Evolutionary conservation across 2,888 invertebrate genomes (phyloP).

Genomic region (Cepaea hortensis): DNA sequence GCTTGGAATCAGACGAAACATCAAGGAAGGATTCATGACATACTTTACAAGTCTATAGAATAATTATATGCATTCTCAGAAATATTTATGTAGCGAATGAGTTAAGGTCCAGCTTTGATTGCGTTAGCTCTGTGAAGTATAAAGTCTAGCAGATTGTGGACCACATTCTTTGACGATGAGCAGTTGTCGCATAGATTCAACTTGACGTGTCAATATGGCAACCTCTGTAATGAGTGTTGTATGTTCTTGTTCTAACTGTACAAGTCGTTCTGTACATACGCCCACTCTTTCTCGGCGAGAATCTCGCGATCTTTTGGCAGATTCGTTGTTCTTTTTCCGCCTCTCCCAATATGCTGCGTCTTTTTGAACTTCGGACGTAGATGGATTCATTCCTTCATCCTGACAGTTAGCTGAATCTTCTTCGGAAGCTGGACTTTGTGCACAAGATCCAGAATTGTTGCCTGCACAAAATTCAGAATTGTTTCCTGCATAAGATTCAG

Average conservation of each 20-base stretch:
- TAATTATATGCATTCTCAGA: too few species aligned
- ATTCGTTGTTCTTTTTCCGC: constrained; percentile 69
- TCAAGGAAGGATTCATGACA: too few species aligned
- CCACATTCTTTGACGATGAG: too few species aligned
- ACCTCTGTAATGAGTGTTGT: constrained; percentile 67
- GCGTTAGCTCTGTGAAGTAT: too few species aligned
- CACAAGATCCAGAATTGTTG: background rate
- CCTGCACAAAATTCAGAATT: background rate
- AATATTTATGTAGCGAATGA: too few species aligned
- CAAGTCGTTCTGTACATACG: constrained; percentile 67
- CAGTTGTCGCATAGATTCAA: constrained; percentile 40
- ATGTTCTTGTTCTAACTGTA: constrained; percentile 69
- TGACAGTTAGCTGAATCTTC: background rate
- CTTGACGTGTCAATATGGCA: constrained; percentile 67
- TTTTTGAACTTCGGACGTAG: constrained; percentile 61
- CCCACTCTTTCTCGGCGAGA: constrained; percentile 64
- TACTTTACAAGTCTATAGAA: too few species aligned
- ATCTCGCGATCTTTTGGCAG: constrained; percentile 69
- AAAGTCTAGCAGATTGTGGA: too few species aligned
- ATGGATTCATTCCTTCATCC: background rate
- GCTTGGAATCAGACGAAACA: too few species aligned
- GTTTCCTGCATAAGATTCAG: background rate
- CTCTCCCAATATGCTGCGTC: constrained; percentile 69
- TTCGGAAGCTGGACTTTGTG: background rate
- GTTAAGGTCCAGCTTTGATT: too few species aligned